Evolutionary conservation across 2,888 invertebrate genomes (phyloP).

Genomic region (Netelia virgata): DNA sequence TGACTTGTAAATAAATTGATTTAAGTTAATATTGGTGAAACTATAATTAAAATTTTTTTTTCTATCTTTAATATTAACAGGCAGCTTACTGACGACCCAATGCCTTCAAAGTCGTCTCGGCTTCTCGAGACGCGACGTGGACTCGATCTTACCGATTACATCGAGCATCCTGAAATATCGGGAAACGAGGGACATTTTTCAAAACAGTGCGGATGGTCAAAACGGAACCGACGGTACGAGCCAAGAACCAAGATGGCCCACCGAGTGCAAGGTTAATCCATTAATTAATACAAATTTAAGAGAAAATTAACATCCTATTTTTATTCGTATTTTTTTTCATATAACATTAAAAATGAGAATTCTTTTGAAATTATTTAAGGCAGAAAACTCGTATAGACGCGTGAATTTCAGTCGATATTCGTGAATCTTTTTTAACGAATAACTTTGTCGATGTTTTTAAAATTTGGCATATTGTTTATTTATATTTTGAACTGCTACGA

Average conservation of each 20-base stretch:
- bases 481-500: too few species aligned
- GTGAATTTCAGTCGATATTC: too few species aligned
- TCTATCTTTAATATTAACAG: slow-evolving; percentile 65
- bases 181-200: slow-evolving; percentile 76
- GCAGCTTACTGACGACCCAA: slow-evolving; percentile 74
- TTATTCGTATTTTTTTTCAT: background rate
- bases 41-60: background rate
- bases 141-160: slow-evolving; percentile 75
- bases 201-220: slow-evolving; percentile 69
- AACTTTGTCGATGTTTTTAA: too few species aligned
- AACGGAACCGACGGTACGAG: slow-evolving; percentile 83
- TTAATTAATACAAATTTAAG: slow-evolving; percentile 6
- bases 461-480: too few species aligned
- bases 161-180: slow-evolving; percentile 74
- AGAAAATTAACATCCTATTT: background rate
- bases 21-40: too few species aligned
- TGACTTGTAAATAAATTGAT: slow-evolving; percentile 61
- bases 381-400: too few species aligned
- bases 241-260: slow-evolving; percentile 94
- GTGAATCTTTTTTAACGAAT: too few species aligned
- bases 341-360: background rate
- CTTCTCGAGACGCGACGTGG: slow-evolving; percentile 73
- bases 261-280: slow-evolving; percentile 92
- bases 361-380: slow-evolving; percentile 31
- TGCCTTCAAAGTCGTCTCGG: slow-evolving; percentile 76